Evolutionary conservation across 1,140 invertebrate species (phyloP).

Genomic region (Heliconius eleuchia): DNA sequence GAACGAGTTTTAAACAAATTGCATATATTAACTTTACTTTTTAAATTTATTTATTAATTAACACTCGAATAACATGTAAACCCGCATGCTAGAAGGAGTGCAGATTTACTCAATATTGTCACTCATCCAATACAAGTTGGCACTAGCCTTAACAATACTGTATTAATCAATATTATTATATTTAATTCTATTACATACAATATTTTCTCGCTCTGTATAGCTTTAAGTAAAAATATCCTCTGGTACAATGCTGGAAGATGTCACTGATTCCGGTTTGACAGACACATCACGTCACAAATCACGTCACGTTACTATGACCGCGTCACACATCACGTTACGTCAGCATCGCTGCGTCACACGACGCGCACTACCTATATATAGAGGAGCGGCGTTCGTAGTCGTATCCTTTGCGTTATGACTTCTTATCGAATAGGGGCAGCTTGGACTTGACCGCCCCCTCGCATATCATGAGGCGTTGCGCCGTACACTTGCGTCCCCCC

Average conservation of each 20-base stretch:
- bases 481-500: constrained; percentile 54
- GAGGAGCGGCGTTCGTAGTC: constrained; percentile 25
- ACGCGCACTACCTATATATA: constrained; percentile 29
- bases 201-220: constrained; percentile 4
- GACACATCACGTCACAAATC: not conserved
- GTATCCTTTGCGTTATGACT: constrained; percentile 67
- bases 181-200: not conserved
- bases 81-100: not conserved
- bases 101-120: constrained; percentile 12
- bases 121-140: constrained; percentile 30
- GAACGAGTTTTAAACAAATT: not conserved
- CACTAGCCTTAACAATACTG: constrained; percentile 46
- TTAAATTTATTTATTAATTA: not conserved
- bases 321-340: not conserved
- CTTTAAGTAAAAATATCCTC: constrained; percentile 19
- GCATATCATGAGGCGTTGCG: constrained; percentile 85
- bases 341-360: not conserved
- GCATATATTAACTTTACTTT: not conserved
- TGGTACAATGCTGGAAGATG: constrained; percentile 11
- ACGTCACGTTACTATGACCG: not conserved
- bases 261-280: constrained; percentile 3
- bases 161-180: constrained; percentile 5
- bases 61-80: not conserved
- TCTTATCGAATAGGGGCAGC: constrained; percentile 92
- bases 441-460: constrained; percentile 92